phyloP scores from a whole-genome alignment of 1,140 invertebrate genomes.

The Fopius arisanus region DNA sequence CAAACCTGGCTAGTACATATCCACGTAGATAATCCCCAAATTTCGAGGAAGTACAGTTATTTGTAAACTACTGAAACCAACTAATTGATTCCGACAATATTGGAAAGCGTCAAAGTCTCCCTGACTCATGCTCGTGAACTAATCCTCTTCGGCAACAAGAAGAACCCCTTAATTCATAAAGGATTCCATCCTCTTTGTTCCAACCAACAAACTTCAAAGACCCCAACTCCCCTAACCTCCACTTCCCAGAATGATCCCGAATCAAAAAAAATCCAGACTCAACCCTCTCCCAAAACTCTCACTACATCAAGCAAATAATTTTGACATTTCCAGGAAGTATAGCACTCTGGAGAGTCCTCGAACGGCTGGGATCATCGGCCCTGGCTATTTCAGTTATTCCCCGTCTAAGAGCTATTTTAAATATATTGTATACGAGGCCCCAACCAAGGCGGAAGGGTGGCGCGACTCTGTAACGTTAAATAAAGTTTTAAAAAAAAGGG shows the following conservation, averaged over 20 bases:
- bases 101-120: no score
- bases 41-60: no score
- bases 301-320: not conserved
- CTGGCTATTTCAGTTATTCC: conserved; percentile 60
- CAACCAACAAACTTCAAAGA: no score
- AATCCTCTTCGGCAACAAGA: no score
- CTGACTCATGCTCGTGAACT: no score
- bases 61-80: no score
- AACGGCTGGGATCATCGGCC: conserved; percentile 52
- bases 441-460: conserved; percentile 28
- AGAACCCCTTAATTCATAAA: no score
- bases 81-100: no score
- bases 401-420: conserved; percentile 55
- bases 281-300: not conserved
- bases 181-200: no score
- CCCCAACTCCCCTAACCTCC: not conserved
- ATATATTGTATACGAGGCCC: conserved; percentile 42
- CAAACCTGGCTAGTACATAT: no score
- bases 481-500: not conserved
- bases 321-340: conserved; percentile 49
- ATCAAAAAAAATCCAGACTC: not conserved
- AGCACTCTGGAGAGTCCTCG: conserved; percentile 30
- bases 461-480: not conserved
- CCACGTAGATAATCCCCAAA: no score
- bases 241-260: not conserved